Base-by-base conservation (phyloP, 1,140 invertebrate species). In the Drosophila truncata region DNA sequence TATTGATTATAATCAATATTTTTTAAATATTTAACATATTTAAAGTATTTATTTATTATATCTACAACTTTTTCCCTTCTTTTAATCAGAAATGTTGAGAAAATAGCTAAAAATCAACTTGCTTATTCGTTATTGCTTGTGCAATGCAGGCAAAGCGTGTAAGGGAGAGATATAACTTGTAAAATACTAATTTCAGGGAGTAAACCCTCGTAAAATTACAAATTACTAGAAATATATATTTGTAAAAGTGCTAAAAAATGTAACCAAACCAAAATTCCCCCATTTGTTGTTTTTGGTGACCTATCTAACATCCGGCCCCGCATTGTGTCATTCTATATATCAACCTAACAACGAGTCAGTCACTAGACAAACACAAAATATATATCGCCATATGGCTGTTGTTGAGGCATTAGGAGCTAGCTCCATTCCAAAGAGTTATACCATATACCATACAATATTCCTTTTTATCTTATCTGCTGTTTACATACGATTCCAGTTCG, bases 381-480 rank as follows among this genome's bases (percentile, higher is more conserved):
- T 47, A 47, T 50, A 50, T 29, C 62, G 31, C 69, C 70, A 73
- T 72, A 73, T 73, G 70, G 52, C 69, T 27, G 44, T 47, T 47
- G 44, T 47, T 47, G 23, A 25, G 39, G 54, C 63, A 67, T 71
- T 35, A 31, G n/a, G n/a, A 54, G 20, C 20, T 2, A 54, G 66
- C 50, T 71, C 31, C 39, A 41, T 37, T 31, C 39, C 69, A 59
- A 72, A 72, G 70, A 60, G 70, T 72, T 73, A 72, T 59, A 25
- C n/a, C 9, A 10, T 20, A 9, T 6, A 44, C 10, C n/a, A n/a
- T n/a, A n/a, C n/a, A n/a, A 11, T 11, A 55, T 55, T 55, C 52
- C 52, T 23, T 55, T 42, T 60, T 73, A 73, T 73, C 70, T 73
- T 73, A 73, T 73, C 70, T 41, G 29, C 3, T 72, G 69, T 72